Base-by-base conservation (phyloP, 2,888 invertebrate species). In the Yponomeuta sedellus region DNA sequence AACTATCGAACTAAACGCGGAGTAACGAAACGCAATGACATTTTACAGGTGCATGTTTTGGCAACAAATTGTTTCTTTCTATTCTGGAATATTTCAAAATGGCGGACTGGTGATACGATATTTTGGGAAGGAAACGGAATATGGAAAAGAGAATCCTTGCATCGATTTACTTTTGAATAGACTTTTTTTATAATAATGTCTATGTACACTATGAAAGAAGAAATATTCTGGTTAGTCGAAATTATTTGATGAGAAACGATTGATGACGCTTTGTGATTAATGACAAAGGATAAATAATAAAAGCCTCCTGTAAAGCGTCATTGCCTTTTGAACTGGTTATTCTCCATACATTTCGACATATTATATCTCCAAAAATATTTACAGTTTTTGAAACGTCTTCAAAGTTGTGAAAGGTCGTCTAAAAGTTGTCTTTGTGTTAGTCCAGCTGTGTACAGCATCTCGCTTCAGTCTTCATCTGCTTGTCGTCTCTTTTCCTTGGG, bases 1-100 rank as follows among this genome's bases (percentile, higher is more conserved):
- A 90, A 79, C 59, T 0, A 20, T 16, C 2, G 44, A 16, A 16
- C 44, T 12, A 52, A 52, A 20, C 10, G 19, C 57, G 58, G 58
- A 57, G 57, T n/a, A 57, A 16, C 57, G 57, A 57, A 59, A 59
- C 59, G 59, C 59, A 22, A 11, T 62, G 62, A 25, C 62, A 8
- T 39, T 62, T 62, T 10, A 25, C 59, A 12, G 59, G 20, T 57
- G 57, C n/a, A 19, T 3, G 59, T 59, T 11, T 59, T 22, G 58
- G 16, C 44, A 16, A 12, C 44, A 52, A 3, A 12, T 5, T 52
- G 44, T 6, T 52, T 12, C 16, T n/a, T 52, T 52, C 12, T 3
- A 5, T 52, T 52, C 34, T 5, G 10, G 34, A 16, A 52, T 16
- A 52, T 16, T 52, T 52, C 44, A 52, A 52, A 44, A 52, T 52